phyloP scores from a whole-genome alignment of 2,797 vertebrate genomes.

The Alca torda region DNA sequence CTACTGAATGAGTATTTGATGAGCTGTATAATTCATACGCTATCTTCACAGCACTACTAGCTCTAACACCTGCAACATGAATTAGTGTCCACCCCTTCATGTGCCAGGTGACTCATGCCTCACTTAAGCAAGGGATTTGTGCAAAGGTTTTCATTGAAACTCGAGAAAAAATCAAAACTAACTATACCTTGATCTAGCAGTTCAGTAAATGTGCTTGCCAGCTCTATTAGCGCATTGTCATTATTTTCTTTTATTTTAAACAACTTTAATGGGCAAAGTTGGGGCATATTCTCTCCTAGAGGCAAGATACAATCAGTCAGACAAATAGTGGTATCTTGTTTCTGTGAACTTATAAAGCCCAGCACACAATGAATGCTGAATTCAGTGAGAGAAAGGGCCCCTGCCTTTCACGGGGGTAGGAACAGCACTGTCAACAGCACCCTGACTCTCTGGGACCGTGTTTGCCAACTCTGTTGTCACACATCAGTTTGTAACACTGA shows the following conservation, averaged over 20 bases:
- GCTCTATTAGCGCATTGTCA: fast-evolving
- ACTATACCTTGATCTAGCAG: not conserved
- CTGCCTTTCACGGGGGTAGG: not conserved
- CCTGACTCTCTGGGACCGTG: not conserved
- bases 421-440: not conserved
- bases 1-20: constrained; percentile 50
- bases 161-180: not conserved
- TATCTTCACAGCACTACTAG: not conserved
- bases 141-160: not conserved
- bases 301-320: not conserved
- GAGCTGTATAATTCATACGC: constrained; percentile 6
- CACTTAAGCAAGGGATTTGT: not conserved
- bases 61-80: not conserved
- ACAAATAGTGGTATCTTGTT: not conserved
- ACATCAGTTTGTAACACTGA: not conserved
- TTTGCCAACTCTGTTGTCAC: not conserved
- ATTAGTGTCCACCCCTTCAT: not conserved
- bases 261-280: not conserved
- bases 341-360: not conserved
- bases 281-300: not conserved
- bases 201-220: not conserved
- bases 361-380: not conserved
- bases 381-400: not conserved
- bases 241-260: not conserved
- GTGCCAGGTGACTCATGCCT: not conserved